phyloP scores from a whole-genome alignment of 2,113 vertebrate genomes.

The Osmerus eperlanus region DNA sequence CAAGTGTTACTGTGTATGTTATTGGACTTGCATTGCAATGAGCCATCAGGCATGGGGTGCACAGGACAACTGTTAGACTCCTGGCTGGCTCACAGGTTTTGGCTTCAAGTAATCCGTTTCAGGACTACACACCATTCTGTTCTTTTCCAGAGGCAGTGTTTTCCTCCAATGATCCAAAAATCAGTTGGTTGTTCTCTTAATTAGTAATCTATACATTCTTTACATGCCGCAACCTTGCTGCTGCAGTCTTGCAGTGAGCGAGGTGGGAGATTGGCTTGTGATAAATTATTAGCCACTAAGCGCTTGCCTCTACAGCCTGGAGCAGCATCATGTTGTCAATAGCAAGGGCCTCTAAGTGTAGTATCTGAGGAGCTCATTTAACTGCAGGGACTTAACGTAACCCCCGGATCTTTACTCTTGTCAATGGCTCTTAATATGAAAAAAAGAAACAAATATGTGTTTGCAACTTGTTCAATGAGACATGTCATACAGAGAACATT shows the following conservation, averaged over 20 bases:
- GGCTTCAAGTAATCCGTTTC: not conserved
- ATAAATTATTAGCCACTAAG: slow-evolving; percentile 48
- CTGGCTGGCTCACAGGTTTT: no score
- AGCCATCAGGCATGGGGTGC: no score
- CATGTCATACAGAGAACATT: not conserved
- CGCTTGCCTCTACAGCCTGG: slow-evolving; percentile 25
- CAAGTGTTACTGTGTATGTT: no score
- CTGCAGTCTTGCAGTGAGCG: slow-evolving; percentile 20
- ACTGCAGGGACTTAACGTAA: slow-evolving; percentile 13
- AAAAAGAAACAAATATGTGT: slow-evolving; percentile 20
- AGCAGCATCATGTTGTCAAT: slow-evolving; percentile 46
- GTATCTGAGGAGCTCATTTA: slow-evolving; percentile 22
- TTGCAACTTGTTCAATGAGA: not conserved
- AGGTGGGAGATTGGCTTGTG: slow-evolving; percentile 37
- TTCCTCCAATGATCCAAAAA: not conserved
- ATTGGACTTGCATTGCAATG: no score
- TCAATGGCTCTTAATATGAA: slow-evolving; percentile 24
- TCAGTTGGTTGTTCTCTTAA: not conserved
- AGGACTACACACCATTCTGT: not conserved
- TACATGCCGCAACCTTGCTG: slow-evolving; percentile 5
- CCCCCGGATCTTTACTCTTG: slow-evolving; percentile 22
- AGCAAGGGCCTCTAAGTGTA: slow-evolving; percentile 25
- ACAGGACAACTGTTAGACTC: no score
- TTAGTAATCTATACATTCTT: not conserved
- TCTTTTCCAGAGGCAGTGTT: not conserved